Evolutionary conservation across 2,888 invertebrate species (phyloP), one percentile per base, ranked within the genome.

Genomic region (Escarpia spicata): DNA sequence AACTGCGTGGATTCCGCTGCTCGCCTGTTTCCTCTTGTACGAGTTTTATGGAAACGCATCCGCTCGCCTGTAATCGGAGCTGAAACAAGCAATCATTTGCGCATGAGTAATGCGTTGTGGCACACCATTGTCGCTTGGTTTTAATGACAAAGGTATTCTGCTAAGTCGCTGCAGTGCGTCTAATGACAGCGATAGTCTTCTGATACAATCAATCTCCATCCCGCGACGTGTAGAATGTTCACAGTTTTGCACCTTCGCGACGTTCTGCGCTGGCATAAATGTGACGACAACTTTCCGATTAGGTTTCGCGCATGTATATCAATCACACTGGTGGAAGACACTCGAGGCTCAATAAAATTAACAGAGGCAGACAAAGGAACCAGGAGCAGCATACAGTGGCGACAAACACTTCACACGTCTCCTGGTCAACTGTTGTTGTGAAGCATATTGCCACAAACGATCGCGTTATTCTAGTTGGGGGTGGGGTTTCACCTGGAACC

Each of bases 141-240:
- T 75, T 75, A 75, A 75, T 75, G 75, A 75, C 75, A 75, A 75
- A 75, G 75, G 75, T 75, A 75, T 75, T 75, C 75, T 75, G 75
- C 75, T 75, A 75, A 75, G 75, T 75, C 75, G 75, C 75, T 26
- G 26, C 75, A 75, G 75, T 26, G 26, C n/a, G 75, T 75, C 75
- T 75, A 75, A 75, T 75, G 75, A 75, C 75, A 75, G 6, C 75
- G 75, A 75, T 75, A 75, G 75, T 26, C 75, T 75, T 75, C 75
- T 75, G 75, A 75, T 75, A 75, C 75, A 15, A 75, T 75, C 75
- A 75, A 75, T 75, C 75, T 75, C 75, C 75, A 75, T 75, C 75
- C 26, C 75, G 26, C 19, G 75, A 26, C 75, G 75, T 75, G 75
- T 75, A 75, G 75, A 75, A 75, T 75, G 75, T 75, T 75, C 75